Evolutionary conservation across 1,140 invertebrate species (phyloP), one percentile per base, ranked within the genome.

Genomic region (Mercenaria mercenaria): DNA sequence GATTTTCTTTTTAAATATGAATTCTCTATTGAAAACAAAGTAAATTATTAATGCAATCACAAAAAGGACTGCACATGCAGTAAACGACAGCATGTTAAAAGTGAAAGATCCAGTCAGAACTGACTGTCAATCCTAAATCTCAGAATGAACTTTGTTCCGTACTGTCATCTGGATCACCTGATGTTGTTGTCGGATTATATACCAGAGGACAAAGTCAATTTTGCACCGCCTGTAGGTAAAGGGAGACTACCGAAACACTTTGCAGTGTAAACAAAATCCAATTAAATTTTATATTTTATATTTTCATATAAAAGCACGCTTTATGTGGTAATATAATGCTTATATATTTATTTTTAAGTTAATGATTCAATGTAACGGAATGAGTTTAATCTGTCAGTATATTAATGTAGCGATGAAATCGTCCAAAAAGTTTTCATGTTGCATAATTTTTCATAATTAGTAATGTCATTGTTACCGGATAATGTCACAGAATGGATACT

Each of bases 1-100:
- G 2, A 92, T 61, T 26, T 85, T 84, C 69, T 69, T 83, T 23
- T 87, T 59, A 13, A 56, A 34, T 79, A 61, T 90, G n/a, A 87
- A 87, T 87, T 87, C 85, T 47, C 76, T 79, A 6, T 43, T 39
- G 37, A 79, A 64, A 26, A 87, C 85, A 61, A 61, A 79, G 26
- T 32, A 76, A 64, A 87, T n/a, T 47, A 87, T 47, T 0, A 77
- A 10, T 47, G 26, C 52, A 61, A 87, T 87, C 32, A 87, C 18
- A 43, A 87, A 41, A 29, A 87, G 10, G 29, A 87, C 85, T 18
- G 43, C 26, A 79, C n/a, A 26, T 47, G 85, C 72, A 13, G 72
- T 41, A 29, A 87, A 64, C 2, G 85, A 67, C 34, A 87, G 32
- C 85, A 87, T 87, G 10, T 47, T 84, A 10, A 23, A 15, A 0